Evolutionary conservation across 2,113 vertebrate genomes (phyloP).

Genomic region (Protobothrops flavoviridis): DNA sequence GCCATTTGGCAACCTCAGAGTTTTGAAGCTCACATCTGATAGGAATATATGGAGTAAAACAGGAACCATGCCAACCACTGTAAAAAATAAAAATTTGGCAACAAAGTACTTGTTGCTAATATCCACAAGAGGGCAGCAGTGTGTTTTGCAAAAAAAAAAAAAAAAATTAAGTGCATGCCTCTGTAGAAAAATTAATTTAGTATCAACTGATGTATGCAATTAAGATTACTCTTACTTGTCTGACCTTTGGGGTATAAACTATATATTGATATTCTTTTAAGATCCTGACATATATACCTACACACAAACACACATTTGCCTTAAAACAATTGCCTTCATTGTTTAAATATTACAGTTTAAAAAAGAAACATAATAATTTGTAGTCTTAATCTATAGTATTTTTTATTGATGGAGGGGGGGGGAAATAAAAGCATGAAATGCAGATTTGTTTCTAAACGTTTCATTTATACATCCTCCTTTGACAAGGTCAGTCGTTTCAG

Average conservation of each 20-base stretch:
- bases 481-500: slow-evolving; percentile 18
- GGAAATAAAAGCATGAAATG: background rate
- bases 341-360: background rate
- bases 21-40: background rate
- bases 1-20: background rate
- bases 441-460: background rate
- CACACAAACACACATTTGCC: background rate
- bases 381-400: background rate
- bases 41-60: background rate
- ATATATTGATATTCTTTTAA: background rate
- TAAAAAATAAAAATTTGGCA: background rate
- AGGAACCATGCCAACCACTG: background rate
- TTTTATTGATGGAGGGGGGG: background rate
- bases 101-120: background rate
- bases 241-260: background rate
- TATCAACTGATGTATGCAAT: background rate
- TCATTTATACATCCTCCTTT: background rate
- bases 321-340: background rate
- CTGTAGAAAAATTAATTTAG: background rate
- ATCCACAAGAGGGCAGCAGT: slow-evolving; percentile 48
- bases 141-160: background rate
- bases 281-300: background rate
- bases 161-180: background rate
- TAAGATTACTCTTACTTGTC: background rate
- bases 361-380: background rate